Percentiles rank a stretch among this genome's conserved stretches.
These are phyloP conservation scores for Sipha maydis DNA, from an alignment of 2,888 invertebrate genomes.

Conservation along the genomic window DNA sequence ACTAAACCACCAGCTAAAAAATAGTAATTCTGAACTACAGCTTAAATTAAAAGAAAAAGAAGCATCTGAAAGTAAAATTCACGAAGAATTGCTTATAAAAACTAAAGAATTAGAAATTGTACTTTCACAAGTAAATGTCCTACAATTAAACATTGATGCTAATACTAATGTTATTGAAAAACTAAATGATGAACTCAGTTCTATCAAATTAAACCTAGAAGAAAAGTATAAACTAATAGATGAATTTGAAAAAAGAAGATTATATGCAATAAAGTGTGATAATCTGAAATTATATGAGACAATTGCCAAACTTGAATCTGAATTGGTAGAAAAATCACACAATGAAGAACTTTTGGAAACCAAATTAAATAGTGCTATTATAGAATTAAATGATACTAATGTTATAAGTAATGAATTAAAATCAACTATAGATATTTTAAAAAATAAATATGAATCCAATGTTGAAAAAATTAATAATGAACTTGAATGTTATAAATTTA, in stretches of 20 bases:
- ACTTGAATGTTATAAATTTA: neutral
- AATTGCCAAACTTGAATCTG: neutral
- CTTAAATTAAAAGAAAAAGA: neutral
- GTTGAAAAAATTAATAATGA: constrained; percentile 36
- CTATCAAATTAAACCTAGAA: neutral
- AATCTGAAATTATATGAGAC: neutral
- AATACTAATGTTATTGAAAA: neutral
- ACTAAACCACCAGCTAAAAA: neutral
- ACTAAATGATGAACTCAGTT: constrained; percentile 26
- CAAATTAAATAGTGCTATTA: neutral
- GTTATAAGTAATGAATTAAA: neutral
- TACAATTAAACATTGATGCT: constrained; percentile 20
- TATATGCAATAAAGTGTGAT: neutral
- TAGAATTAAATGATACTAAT: constrained; percentile 21
- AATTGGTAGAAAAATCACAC: constrained; percentile 5
- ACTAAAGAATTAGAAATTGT: constrained; percentile 44
- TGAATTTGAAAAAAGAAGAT: constrained; percentile 3
- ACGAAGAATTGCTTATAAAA: neutral
- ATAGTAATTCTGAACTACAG: neutral
- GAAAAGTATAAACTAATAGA: constrained; percentile 14
- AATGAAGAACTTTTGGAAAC: constrained; percentile 12
- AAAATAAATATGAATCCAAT: neutral
- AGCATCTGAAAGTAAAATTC: constrained; percentile 5
- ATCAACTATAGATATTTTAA: neutral
- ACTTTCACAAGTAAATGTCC: neutral